Base-by-base conservation (phyloP, 2,888 invertebrate genomes). In the Nomada flava region DNA sequence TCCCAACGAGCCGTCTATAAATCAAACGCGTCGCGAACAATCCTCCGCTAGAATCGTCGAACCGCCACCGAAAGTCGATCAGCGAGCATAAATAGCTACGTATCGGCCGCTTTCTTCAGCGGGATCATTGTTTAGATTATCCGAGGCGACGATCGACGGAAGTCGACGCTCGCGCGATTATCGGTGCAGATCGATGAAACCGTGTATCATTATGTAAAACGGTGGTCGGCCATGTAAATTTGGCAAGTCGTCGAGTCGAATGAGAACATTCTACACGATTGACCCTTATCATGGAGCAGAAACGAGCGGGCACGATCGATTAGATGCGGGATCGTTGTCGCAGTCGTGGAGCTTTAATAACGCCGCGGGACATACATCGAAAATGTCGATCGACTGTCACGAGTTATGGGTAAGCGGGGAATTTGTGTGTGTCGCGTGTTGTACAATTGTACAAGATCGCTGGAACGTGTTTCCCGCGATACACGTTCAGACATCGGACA, bases 141-240 rank as follows among this genome's bases (percentile, higher is more conserved):
- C 52, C 15, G 29, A 36, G 9, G 36, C 15, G 75, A 9, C 26
- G 55, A 55, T 18, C 20, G 57, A n/a, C 52, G 36, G 47, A n/a
- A 26, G 23, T 11, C 26, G n/a, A n/a, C 36, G 63, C n/a, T 29
- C 52, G 29, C 23, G 11, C 55, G 52, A 29, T 65, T 7, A 47
- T 60, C 47, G 18, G 26, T 29, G 77, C 44, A 18, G 52, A 68
- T 76, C 60, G 68, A 78, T 68, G 67, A 60, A 18, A 10, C 2
- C 4, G 11, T 47, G 18, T 13, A 68, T 78, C 76, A 68, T 76
- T 76, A 78, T 60, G 79, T 70, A 60, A 70, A 79, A 70, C 80
- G 67, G 67, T 26, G 50, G 20, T 4, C 42, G 65, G 63, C 20
- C 29, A 70, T 64, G 81, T 81, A 81, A 81, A 75, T 81, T 69